Evolutionary conservation across 1,140 invertebrate species (phyloP).

Genomic region (Zeugodacus cucurbitae): DNA sequence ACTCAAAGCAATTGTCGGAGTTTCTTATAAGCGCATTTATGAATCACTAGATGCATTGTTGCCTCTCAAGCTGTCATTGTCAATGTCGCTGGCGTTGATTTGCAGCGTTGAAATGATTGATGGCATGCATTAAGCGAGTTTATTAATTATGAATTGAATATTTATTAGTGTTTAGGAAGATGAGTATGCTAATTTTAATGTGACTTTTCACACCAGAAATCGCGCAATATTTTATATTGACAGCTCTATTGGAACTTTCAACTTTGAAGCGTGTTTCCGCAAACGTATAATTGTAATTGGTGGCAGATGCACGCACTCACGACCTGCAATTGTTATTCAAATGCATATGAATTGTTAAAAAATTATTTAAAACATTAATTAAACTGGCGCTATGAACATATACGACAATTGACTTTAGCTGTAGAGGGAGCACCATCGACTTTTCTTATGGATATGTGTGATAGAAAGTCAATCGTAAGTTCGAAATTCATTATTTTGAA

Average conservation of each 20-base stretch:
- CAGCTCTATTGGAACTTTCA: not conserved
- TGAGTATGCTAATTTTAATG: not conserved
- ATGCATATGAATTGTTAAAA: too few species aligned
- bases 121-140: not conserved
- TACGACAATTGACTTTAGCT: too few species aligned
- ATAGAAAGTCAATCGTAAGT: too few species aligned
- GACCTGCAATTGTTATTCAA: too few species aligned
- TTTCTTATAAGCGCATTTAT: not conserved
- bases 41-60: not conserved
- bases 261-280: not conserved
- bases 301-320: not conserved
- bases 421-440: too few species aligned
- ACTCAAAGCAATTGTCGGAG: not conserved
- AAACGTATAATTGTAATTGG: not conserved
- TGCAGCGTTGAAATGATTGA: not conserved
- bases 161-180: not conserved
- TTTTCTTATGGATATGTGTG: too few species aligned
- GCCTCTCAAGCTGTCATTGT: not conserved
- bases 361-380: too few species aligned
- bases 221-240: not conserved
- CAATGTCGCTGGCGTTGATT: not conserved
- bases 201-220: not conserved
- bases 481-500: too few species aligned
- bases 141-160: constrained; percentile 3
- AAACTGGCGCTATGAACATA: too few species aligned